Conservation (phyloP, 2,888 invertebrate species). For the Hymenopus coronatus region DNA sequence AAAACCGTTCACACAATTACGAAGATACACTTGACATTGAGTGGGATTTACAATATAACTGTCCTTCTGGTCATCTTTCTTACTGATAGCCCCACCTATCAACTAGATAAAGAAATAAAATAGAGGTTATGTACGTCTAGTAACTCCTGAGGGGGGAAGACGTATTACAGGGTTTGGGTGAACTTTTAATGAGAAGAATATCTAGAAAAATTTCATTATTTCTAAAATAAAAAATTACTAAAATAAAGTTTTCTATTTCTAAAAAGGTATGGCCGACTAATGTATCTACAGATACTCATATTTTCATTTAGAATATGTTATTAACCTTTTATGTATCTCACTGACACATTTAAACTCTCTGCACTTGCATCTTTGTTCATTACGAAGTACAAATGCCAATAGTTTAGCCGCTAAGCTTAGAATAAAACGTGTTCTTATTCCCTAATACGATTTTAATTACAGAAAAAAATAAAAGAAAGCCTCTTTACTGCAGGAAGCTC, state of each 20-base stretch:
- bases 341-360: constrained; percentile 5
- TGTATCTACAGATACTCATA: constrained; percentile 21
- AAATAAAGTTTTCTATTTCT: neutral
- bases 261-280: neutral
- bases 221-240: neutral
- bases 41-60: neutral
- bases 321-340: constrained; percentile 5
- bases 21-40: neutral
- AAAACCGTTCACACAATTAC: neutral
- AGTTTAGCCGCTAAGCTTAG: neutral
- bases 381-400: constrained; percentile 6
- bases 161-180: neutral
- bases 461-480: neutral
- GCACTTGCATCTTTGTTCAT: neutral
- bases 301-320: constrained; percentile 33
- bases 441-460: neutral
- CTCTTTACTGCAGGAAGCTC: neutral
- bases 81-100: neutral
- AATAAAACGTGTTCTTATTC: neutral
- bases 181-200: neutral
- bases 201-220: neutral
- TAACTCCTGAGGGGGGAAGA: neutral
- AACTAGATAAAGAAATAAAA: neutral
- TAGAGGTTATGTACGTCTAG: neutral
- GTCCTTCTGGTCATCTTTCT: neutral